Base-by-base conservation (phyloP, 2,113 vertebrate species). In the Melanerpes aurifrons region DNA sequence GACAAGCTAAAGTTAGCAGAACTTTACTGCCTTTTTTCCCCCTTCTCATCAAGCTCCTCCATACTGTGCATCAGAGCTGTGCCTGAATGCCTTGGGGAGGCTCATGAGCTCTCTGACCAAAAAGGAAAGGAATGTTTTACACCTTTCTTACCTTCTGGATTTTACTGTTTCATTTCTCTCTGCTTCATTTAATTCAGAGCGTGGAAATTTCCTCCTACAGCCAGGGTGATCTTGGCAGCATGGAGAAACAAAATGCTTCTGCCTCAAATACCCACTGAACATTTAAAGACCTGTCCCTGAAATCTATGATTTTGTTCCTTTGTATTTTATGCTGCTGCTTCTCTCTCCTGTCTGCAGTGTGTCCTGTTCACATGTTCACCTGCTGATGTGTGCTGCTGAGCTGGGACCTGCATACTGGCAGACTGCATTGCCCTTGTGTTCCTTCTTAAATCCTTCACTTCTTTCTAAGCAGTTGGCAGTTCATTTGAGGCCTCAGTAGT, bases 11-110 rank as follows among this genome's bases (percentile, higher is more conserved):
- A 74, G 17, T 68, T 31, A 31, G 70, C 12, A 61, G 58, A 83
- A 37, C 26, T 70, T 90, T 13, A 10, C 45, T 37, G 43, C 37
- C 37, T 74, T 89, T 31, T 19, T 1, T 54, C 48, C 47, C 48
- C 82, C 56, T 20, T 86, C 10, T 67, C 40, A 8, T 18, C 37
- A 29, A 12, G 22, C 6, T 76, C 5, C 45, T 76, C 45, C 15
- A 13, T 8, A 79, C 15, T 4, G 4, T 47, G 7, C 21, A 31
- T 1, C 0, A 4, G 47, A 69, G 4, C 64, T 70, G 35, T 9
- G 17, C 19, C 43, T 56, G 21, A 58, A 29, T 1, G 2, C 14
- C 14, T 35, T 45, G 62, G 37, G 17, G 19, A 66, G 45, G 9
- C 22, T 75, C 31, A 48, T 18, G 29, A 32, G 19, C 15, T 12